These are phyloP conservation scores for Andrena bicolor DNA, from an alignment of 2,888 invertebrate genomes.

Conservation along the genomic window DNA sequence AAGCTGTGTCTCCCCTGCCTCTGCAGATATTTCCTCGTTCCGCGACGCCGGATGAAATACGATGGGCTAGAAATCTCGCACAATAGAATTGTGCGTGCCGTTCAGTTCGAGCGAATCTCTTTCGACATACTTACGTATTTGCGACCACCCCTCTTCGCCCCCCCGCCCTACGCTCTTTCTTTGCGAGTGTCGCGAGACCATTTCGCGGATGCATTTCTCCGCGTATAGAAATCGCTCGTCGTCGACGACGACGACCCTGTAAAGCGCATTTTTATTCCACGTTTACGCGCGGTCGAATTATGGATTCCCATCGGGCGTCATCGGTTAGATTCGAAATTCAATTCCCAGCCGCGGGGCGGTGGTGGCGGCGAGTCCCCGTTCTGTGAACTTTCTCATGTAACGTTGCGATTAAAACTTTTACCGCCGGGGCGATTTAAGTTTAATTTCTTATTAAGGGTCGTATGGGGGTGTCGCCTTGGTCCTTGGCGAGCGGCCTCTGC, in stretches of 20 bases:
- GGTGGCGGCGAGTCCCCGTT: background rate
- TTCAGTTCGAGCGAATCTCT: background rate
- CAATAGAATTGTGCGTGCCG: constrained; percentile 1
- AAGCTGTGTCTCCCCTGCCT: too few relatives aligned
- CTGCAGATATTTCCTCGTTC: background rate
- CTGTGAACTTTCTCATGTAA: constrained; percentile 14
- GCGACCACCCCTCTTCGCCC: background rate
- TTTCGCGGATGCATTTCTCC: background rate
- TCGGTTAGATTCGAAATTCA: background rate
- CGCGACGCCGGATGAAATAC: background rate
- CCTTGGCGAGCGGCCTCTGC: background rate
- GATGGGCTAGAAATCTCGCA: background rate
- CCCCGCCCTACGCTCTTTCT: background rate
- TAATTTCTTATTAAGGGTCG: constrained; percentile 21
- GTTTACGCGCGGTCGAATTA: background rate
- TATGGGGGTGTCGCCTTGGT: too few relatives aligned
- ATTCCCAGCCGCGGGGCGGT: background rate
- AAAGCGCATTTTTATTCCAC: background rate
- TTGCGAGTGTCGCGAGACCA: background rate
- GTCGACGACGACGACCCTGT: background rate
- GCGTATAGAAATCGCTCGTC: background rate
- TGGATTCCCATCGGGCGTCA: background rate
- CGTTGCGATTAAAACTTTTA: constrained; percentile 24
- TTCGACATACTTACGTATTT: background rate
- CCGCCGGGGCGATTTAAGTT: constrained; percentile 7